Evolutionary conservation across 2,797 vertebrate species (phyloP).

Genomic region (Parauchenoglanis punctatus): DNA sequence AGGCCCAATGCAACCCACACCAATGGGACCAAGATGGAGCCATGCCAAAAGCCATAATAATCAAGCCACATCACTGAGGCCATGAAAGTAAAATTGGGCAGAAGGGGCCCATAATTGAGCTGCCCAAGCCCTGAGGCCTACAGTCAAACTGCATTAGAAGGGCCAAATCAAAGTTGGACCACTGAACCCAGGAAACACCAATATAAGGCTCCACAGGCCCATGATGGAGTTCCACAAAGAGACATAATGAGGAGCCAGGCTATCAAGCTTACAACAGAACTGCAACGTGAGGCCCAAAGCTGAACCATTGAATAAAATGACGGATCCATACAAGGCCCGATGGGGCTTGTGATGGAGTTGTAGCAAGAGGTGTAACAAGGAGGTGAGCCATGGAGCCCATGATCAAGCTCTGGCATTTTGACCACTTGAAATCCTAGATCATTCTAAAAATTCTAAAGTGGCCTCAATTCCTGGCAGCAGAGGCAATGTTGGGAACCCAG

Average conservation of each 20-base stretch:
- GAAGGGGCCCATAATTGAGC: neutral
- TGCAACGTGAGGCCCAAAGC: neutral
- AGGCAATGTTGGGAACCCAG: neutral
- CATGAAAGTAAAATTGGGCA: neutral
- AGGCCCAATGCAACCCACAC: neutral
- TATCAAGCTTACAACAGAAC: slow-evolving; percentile 2
- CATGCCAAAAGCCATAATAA: neutral
- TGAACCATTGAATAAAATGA: slow-evolving; percentile 13
- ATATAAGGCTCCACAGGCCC: neutral
- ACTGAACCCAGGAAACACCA: slow-evolving; percentile 16
- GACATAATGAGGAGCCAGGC: neutral
- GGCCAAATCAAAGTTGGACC: neutral
- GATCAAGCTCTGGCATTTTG: slow-evolving; percentile 9
- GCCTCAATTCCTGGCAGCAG: slow-evolving; percentile 35
- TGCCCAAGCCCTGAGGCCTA: neutral
- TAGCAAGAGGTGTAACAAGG: slow-evolving; percentile 10
- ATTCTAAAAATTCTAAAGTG: slow-evolving; percentile 13
- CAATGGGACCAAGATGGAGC: neutral
- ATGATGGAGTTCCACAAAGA: neutral
- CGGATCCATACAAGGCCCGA: neutral
- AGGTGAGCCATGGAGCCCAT: neutral
- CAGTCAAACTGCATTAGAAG: neutral
- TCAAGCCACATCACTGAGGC: neutral
- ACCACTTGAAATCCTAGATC: slow-evolving; percentile 23
- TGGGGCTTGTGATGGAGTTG: neutral